Base-by-base conservation (phyloP, 2,888 invertebrate genomes). In the Ornithoptera alexandrae region DNA sequence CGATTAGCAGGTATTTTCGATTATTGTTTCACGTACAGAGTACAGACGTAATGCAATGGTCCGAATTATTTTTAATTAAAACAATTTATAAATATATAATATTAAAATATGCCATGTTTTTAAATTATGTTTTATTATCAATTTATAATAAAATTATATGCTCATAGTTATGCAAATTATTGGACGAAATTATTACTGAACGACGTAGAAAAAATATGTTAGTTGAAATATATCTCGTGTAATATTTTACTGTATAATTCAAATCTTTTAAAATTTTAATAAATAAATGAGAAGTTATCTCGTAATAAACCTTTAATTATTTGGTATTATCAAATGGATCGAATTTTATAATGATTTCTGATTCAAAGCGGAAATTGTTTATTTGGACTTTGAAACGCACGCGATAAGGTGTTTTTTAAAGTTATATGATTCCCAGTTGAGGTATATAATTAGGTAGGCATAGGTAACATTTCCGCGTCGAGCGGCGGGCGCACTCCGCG, bases 1-100 rank as follows among this genome's bases (percentile, higher is more conserved):
- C 76, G 89, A 85, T 86, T 80, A 77, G 81, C 91, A 92, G 91
- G 91, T 92, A 92, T 89, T 88, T 84, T 76, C 59, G 72, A 80
- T 80, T 78, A 76, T 84, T 80, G 81, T 76, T 78, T 83, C 79
- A 82, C 82, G 77, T 22, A 58, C n/a, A 53, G 53, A 58, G 8
- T 58, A 15, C n/a, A 22, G 15, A 12, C 22, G 57, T 12, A 22
- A 58, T 22, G 22, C 57, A 58, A 53, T 53, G 8, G 18, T n/a
- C 18, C n/a, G n/a, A 53, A n/a, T 12, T 53, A 53, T n/a, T 53
- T n/a, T 53, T 6, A 4, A 18, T 46, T 53, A 53, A n/a, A 18
- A 8, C 18, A n/a, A 5, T 18, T 53, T 18, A 53, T n/a, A n/a
- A 53, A 53, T 10, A 46, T 46, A 46, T 15, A 22, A 22, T 22